phyloP scores from a whole-genome alignment of 1,140 invertebrate genomes.

The Phenacoccus solenopsis region DNA sequence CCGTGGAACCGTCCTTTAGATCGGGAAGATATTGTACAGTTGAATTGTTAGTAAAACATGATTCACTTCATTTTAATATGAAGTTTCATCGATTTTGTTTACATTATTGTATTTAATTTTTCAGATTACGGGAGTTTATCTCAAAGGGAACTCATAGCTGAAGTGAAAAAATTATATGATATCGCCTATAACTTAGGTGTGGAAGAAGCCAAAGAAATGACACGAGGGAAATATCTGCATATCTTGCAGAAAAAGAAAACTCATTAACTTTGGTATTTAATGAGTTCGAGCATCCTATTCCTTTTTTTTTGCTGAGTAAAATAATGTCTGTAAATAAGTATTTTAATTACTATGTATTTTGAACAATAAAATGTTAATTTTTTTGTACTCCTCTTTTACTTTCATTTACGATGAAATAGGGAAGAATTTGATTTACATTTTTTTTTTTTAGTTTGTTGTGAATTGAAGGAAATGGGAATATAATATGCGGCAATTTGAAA shows the following conservation, averaged over 20 bases:
- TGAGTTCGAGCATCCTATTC: not conserved
- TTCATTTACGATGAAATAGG: too few relatives aligned
- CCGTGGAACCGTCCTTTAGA: conserved; percentile 33
- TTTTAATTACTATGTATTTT: too few relatives aligned
- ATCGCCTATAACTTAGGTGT: conserved; percentile 83
- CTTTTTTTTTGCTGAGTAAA: not conserved
- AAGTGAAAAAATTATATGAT: conserved; percentile 86
- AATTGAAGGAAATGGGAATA: too few relatives aligned
- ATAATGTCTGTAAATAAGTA: not conserved
- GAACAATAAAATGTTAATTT: too few relatives aligned
- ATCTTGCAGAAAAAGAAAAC: conserved; percentile 36
- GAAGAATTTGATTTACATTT: too few relatives aligned
- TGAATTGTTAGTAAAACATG: conserved; percentile 22
- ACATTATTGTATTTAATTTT: conserved; percentile 11
- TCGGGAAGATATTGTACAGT: conserved; percentile 35
- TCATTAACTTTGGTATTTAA: not conserved
- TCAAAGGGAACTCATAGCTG: conserved; percentile 65
- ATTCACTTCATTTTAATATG: not conserved
- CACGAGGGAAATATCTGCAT: conserved; percentile 84
- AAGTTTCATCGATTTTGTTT: not conserved
- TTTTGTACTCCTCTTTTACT: too few relatives aligned
- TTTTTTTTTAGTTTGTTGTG: too few relatives aligned
- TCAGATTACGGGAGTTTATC: conserved; percentile 39
- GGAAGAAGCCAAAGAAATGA: conserved; percentile 93
- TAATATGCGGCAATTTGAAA: too few relatives aligned